Conservation (phyloP, 1,140 invertebrate species). For the Bombus turneri region DNA sequence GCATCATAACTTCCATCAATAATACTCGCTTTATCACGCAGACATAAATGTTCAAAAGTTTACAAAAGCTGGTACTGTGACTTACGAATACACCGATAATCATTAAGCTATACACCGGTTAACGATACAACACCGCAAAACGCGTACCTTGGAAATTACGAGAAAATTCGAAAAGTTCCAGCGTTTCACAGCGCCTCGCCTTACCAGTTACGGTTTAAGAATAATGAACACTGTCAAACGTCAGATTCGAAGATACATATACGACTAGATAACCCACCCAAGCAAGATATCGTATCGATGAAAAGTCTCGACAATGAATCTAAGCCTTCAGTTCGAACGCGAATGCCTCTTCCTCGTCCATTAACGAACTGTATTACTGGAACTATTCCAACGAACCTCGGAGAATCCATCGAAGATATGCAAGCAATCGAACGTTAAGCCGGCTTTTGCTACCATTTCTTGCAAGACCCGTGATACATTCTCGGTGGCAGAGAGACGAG, state of each 20-base stretch:
- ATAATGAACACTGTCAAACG: background rate
- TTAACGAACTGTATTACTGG: conserved; percentile 5
- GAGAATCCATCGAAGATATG: background rate
- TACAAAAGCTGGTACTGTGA: background rate
- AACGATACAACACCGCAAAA: no score
- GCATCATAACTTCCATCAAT: background rate
- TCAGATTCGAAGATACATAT: background rate
- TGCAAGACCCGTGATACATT: background rate
- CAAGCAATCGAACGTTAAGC: background rate
- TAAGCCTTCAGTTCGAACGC: background rate
- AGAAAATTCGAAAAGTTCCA: no score
- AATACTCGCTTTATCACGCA: background rate
- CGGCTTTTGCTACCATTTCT: conserved; percentile 18
- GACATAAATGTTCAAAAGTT: background rate
- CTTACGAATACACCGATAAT: no score
- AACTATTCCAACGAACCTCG: background rate
- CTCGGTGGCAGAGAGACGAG: background rate
- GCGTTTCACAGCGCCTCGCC: no score
- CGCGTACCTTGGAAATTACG: no score
- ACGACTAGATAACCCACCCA: background rate
- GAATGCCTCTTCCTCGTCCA: background rate
- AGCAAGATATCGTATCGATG: background rate
- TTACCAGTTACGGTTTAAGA: no score
- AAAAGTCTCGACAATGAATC: background rate
- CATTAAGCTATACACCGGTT: no score